A percentile compares a stretch with the other conserved stretches of the same genome.
Evolutionary conservation across 1,140 invertebrate species (phyloP).

Genomic region (Drosophila miranda): DNA sequence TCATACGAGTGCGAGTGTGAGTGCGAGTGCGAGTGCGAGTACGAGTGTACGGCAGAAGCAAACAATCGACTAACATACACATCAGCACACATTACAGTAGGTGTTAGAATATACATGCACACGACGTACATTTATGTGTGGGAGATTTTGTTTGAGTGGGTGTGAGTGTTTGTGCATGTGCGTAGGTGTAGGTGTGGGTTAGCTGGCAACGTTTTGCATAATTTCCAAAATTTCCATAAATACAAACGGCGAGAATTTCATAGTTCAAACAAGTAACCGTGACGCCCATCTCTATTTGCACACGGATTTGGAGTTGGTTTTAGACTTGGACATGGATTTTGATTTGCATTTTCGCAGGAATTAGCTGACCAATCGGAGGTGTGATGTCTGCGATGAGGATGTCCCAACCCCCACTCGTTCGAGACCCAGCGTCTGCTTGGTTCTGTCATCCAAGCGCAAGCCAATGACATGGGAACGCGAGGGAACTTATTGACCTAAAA

Average conservation of each 20-base stretch:
- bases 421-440: background rate
- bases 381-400: constrained; percentile 5
- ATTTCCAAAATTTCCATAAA: constrained; percentile 71
- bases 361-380: constrained; percentile 45
- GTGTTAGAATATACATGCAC: constrained; percentile 41
- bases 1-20: no score
- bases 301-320: constrained; percentile 23
- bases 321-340: constrained; percentile 13
- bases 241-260: constrained; percentile 63
- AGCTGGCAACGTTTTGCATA: constrained; percentile 65
- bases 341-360: constrained; percentile 46
- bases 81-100: constrained; percentile 43
- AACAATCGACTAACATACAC: constrained; percentile 37
- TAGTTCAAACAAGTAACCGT: constrained; percentile 67
- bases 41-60: constrained; percentile 23
- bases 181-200: constrained; percentile 2
- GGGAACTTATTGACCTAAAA: background rate
- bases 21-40: no score
- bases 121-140: background rate
- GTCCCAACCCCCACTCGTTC: no score
- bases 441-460: no score
- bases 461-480: constrained; percentile 20
- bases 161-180: constrained; percentile 11
- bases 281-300: constrained; percentile 45
- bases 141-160: background rate